A percentile compares a stretch with the other conserved stretches of the same genome.
Evolutionary conservation across 2,888 invertebrate genomes (phyloP).

Genomic region (Ochlodes sylvanus): DNA sequence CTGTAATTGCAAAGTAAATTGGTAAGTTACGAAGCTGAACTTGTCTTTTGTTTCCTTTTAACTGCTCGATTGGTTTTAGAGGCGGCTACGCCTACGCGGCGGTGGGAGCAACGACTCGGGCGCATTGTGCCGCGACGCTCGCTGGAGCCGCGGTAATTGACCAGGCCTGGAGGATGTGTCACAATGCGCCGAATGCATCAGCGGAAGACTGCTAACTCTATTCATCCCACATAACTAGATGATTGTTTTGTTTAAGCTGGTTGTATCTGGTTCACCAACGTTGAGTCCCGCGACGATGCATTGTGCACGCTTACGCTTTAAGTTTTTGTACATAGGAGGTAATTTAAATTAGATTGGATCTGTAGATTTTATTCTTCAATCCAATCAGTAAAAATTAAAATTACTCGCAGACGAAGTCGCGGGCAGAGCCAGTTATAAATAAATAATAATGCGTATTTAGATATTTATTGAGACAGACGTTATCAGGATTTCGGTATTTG

Average conservation of each 20-base stretch:
- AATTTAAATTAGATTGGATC: no score
- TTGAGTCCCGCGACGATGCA: background rate
- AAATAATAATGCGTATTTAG: no score
- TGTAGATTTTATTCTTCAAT: no score
- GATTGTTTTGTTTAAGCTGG: background rate
- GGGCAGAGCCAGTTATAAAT: no score
- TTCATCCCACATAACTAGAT: background rate
- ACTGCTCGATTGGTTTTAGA: background rate
- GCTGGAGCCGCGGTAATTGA: slow-evolving; percentile 10
- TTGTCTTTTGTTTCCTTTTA: background rate
- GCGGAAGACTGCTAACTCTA: background rate
- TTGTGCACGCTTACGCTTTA: background rate
- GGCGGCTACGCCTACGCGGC: slow-evolving; percentile 14
- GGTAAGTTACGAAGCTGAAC: background rate
- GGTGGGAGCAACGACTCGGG: slow-evolving; percentile 19
- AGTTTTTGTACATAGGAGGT: background rate
- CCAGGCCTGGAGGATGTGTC: slow-evolving; percentile 25
- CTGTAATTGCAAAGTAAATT: slow-evolving; percentile 12
- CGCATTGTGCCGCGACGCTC: background rate
- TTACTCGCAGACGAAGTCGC: no score
- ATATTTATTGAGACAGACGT: no score
- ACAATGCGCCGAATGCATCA: slow-evolving; percentile 24
- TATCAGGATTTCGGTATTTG: no score
- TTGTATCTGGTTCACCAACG: background rate
- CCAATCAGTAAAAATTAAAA: no score